Conservation (phyloP, 2,797 vertebrate species). For the Rhynchotus rufescens region DNA sequence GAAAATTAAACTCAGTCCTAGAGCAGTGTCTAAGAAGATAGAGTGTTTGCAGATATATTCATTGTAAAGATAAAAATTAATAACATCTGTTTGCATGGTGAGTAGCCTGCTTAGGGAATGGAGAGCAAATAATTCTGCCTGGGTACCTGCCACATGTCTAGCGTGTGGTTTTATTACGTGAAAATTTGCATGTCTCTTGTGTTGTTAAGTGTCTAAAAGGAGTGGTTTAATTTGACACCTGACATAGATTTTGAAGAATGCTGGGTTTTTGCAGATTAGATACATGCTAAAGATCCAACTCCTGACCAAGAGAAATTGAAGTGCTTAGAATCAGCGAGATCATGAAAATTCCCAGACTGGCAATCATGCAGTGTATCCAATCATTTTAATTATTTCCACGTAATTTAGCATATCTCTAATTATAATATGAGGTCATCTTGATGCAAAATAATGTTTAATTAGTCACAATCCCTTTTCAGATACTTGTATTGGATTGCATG, state of each 20-base stretch:
- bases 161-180: neutral
- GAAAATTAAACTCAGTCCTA: neutral
- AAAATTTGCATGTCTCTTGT: neutral
- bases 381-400: conserved; percentile 63
- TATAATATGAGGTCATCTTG: conserved; percentile 73
- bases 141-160: neutral
- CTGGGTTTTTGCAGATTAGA: neutral
- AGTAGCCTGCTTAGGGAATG: neutral
- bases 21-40: neutral
- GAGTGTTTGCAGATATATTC: neutral
- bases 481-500: conserved; percentile 47
- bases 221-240: neutral
- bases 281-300: neutral
- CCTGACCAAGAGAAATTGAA: neutral
- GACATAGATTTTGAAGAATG: neutral
- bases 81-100: neutral
- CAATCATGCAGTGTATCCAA: conserved; percentile 11
- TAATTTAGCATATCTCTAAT: conserved; percentile 66
- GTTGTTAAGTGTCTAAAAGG: neutral
- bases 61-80: conserved; percentile 11
- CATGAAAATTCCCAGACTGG: conserved; percentile 34
- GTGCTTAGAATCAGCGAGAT: neutral
- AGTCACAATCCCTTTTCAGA: conserved; percentile 57
- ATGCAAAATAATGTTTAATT: conserved; percentile 65
- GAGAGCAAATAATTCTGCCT: neutral